A percentile compares a stretch with the other conserved stretches of the same genome.
Evolutionary conservation across 2,888 invertebrate genomes (phyloP).

Genomic region (Papilio elwesi): DNA sequence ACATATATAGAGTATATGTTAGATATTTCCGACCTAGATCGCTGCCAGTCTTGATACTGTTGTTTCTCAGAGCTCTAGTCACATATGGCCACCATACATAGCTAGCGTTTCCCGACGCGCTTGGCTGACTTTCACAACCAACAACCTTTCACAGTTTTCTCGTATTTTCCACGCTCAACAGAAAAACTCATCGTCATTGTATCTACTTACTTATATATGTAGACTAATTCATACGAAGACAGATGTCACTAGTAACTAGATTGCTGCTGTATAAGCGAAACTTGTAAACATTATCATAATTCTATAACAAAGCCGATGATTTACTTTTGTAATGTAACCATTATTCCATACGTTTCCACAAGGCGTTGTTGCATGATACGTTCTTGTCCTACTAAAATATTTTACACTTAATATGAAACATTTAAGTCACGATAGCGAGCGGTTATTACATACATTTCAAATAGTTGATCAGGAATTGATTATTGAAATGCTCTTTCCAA

Average conservation of each 20-base stretch:
- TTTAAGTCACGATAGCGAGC: not conserved
- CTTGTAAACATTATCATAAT: constrained; percentile 29
- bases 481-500: not conserved
- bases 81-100: constrained; percentile 60
- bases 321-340: constrained; percentile 11
- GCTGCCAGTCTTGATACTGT: constrained; percentile 5
- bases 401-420: constrained; percentile 10
- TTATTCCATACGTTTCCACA: not conserved
- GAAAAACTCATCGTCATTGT: constrained; percentile 47
- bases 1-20: not conserved
- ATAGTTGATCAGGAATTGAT: not conserved
- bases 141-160: constrained; percentile 63
- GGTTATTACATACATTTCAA: not conserved
- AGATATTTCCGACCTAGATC: constrained; percentile 29
- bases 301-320: constrained; percentile 11
- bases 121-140: constrained; percentile 67
- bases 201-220: constrained; percentile 12
- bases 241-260: not conserved
- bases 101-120: constrained; percentile 54
- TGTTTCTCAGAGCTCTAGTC: constrained; percentile 38
- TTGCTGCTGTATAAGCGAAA: constrained; percentile 19
- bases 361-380: not conserved
- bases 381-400: constrained; percentile 17
- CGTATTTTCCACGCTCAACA: constrained; percentile 57
- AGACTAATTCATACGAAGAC: constrained; percentile 21